These are phyloP conservation scores for Valencia hispanica DNA, from an alignment of 2,797 vertebrate genomes.

Conservation along the genomic window DNA sequence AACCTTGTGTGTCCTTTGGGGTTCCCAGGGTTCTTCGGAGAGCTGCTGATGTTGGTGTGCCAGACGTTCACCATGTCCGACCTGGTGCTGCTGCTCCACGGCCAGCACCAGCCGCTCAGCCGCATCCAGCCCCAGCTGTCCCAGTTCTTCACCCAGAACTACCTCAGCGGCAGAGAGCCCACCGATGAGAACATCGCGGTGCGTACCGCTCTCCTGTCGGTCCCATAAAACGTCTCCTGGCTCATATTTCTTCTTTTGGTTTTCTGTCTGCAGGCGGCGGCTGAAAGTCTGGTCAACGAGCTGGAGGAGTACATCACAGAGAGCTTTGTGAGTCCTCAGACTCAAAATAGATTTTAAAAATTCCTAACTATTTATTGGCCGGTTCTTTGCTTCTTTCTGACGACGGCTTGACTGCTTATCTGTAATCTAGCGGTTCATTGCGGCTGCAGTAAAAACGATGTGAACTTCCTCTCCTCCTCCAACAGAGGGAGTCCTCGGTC, in stretches of 20 bases:
- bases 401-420: no score
- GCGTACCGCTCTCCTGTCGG: slow-evolving; percentile 40
- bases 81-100: slow-evolving; percentile 92
- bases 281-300: slow-evolving; percentile 85
- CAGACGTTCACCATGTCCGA: slow-evolving; percentile 95
- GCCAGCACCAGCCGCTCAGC: slow-evolving; percentile 89
- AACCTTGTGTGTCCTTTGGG: neutral
- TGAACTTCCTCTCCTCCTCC: neutral
- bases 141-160: slow-evolving; percentile 91
- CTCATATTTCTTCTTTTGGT: neutral
- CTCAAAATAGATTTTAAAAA: no score
- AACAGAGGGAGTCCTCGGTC: slow-evolving; percentile 86
- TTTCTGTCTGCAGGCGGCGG: slow-evolving; percentile 78
- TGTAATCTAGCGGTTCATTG: no score
- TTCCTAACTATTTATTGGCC: no score
- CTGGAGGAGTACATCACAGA: slow-evolving; percentile 91
- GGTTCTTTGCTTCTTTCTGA: no score
- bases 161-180: slow-evolving; percentile 87
- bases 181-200: slow-evolving; percentile 89
- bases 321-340: slow-evolving; percentile 95
- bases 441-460: neutral
- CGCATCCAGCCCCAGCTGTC: slow-evolving; percentile 90
- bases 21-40: slow-evolving; percentile 86
- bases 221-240: neutral
- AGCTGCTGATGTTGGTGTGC: slow-evolving; percentile 90